phyloP scores from a whole-genome alignment of 2,888 invertebrate species.

The Uropetala carovei region DNA sequence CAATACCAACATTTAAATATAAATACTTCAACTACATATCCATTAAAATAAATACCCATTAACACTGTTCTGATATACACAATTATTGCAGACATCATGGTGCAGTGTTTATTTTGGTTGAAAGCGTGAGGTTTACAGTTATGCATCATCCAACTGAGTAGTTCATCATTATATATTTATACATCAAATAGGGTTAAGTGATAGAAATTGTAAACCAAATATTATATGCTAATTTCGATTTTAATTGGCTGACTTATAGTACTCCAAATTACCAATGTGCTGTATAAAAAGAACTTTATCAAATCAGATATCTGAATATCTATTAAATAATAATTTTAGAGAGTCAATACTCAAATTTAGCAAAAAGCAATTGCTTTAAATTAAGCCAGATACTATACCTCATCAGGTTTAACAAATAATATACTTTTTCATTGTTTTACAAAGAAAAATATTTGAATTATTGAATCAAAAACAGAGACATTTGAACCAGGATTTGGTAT shows the following conservation, averaged over 20 bases:
- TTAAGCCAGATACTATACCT: neutral
- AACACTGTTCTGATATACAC: constrained; percentile 4
- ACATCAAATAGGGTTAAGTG: constrained; percentile 1
- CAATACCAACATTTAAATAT: constrained; percentile 38
- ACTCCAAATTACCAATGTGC: no score
- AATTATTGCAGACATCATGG: constrained; percentile 12
- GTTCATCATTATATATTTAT: neutral
- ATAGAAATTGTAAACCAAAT: no score
- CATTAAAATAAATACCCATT: constrained; percentile 52
- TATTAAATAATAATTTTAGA: neutral
- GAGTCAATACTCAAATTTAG: neutral
- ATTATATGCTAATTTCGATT: no score
- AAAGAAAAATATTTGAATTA: neutral
- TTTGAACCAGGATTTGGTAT: neutral
- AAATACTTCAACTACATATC: constrained; percentile 39
- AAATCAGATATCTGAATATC: neutral
- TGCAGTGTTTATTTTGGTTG: constrained; percentile 2
- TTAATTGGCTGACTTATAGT: no score
- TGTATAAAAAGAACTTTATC: neutral
- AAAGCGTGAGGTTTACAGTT: constrained; percentile 36
- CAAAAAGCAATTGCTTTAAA: neutral
- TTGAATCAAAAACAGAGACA: neutral
- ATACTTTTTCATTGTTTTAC: neutral
- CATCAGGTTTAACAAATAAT: neutral
- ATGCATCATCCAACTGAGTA: neutral